Evolutionary conservation across 2,888 invertebrate genomes (phyloP).

Genomic region (Ochropleura leucogaster): DNA sequence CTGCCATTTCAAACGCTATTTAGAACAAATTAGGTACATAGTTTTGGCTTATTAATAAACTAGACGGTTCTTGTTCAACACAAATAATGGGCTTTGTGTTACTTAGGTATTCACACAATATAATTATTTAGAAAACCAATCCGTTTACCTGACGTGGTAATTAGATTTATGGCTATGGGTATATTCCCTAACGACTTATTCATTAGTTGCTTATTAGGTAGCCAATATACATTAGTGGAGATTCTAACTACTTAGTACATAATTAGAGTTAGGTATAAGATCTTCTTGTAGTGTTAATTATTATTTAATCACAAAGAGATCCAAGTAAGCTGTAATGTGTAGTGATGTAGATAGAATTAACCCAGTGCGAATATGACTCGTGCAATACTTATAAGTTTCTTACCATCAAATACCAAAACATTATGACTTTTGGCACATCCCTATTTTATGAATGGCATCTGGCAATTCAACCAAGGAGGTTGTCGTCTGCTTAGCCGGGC

Average conservation of each 20-base stretch:
- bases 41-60: neutral
- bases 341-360: neutral
- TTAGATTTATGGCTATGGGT: neutral
- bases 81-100: neutral
- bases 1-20: neutral
- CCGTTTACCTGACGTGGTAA: neutral
- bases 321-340: neutral
- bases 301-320: too few species aligned
- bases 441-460: too few species aligned
- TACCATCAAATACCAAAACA: neutral
- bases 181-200: conserved; percentile 15
- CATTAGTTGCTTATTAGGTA: conserved; percentile 22
- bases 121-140: neutral
- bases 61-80: neutral
- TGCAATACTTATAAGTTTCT: neutral
- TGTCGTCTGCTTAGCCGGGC: too few species aligned
- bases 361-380: neutral
- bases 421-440: neutral
- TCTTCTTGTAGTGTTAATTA: conserved; percentile 10
- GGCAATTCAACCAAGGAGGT: too few species aligned
- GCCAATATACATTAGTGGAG: conserved; percentile 8
- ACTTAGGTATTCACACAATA: neutral
- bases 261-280: neutral
- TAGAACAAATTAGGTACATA: neutral
- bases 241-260: conserved; percentile 10